Evolutionary conservation across 2,113 vertebrate species (phyloP).

Genomic region (Lucifuga dentata): DNA sequence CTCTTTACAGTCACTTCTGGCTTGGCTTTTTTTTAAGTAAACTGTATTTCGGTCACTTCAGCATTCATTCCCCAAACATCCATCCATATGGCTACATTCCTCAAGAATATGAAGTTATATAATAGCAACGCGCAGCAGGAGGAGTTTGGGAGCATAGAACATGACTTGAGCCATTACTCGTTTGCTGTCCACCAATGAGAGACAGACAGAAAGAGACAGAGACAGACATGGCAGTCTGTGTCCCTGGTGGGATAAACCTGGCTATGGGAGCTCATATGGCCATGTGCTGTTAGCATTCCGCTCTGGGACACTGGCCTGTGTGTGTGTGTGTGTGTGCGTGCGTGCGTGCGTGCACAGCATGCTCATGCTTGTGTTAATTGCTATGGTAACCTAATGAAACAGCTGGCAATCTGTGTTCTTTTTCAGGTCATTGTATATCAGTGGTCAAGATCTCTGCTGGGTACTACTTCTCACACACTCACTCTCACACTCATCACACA

Average conservation of each 20-base stretch:
- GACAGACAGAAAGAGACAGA: not conserved
- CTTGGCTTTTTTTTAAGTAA: conserved; percentile 64
- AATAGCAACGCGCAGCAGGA: too few relatives aligned
- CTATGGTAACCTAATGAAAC: conserved; percentile 55
- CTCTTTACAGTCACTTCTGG: conserved; percentile 42
- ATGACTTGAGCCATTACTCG: conserved; percentile 13
- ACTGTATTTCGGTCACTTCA: conserved; percentile 52
- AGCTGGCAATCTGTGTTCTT: conserved; percentile 53
- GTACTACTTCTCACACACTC: not conserved
- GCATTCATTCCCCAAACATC: conserved; percentile 17
- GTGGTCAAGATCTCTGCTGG: conserved; percentile 20
- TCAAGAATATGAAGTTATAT: conserved; percentile 39
- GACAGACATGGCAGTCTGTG: conserved; percentile 17
- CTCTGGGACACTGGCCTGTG: conserved; percentile 47
- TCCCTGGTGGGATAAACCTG: conserved; percentile 54
- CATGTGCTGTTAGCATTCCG: conserved; percentile 24
- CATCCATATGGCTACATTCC: conserved; percentile 21
- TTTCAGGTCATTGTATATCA: conserved; percentile 59
- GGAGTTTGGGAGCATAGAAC: conserved; percentile 8
- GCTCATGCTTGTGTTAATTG: conserved; percentile 27
- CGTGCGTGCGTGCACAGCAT: conserved; percentile 15
- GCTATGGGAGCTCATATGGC: conserved; percentile 57
- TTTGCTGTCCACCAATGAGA: conserved; percentile 17
- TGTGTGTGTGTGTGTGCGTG: conserved; percentile 19
- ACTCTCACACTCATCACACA: conserved; percentile 9